A percentile compares a stretch with the other conserved stretches of the same genome.
Evolutionary conservation across 2,888 invertebrate genomes (phyloP).

Genomic region (Hydrotaea diabolus): DNA sequence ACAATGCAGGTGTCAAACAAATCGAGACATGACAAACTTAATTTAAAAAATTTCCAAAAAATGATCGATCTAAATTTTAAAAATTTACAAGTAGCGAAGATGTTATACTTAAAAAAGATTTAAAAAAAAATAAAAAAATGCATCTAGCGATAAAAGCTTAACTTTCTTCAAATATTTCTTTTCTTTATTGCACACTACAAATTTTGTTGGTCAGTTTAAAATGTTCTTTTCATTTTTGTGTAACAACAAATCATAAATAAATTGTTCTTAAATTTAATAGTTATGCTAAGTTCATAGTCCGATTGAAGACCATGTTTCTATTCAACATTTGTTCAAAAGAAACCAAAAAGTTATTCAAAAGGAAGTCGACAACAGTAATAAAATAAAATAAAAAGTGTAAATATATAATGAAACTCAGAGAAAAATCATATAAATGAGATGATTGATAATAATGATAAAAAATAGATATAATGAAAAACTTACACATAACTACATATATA

Average conservation of each 20-base stretch:
- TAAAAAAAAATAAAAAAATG: background rate
- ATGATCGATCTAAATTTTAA: too few species aligned
- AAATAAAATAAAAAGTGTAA: slow-evolving; percentile 30
- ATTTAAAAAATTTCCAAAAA: too few species aligned
- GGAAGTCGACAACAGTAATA: too few species aligned
- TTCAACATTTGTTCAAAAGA: too few species aligned
- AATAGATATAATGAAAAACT: slow-evolving; percentile 53
- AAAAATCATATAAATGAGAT: slow-evolving; percentile 52
- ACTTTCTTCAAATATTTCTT: background rate
- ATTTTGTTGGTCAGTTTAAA: slow-evolving; percentile 29
- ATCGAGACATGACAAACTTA: too few species aligned
- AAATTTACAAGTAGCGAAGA: too few species aligned
- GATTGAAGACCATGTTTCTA: too few species aligned
- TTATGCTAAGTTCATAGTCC: too few species aligned
- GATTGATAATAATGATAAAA: slow-evolving; percentile 44
- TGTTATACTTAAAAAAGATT: background rate
- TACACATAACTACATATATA: slow-evolving; percentile 47
- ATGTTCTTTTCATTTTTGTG: slow-evolving; percentile 5
- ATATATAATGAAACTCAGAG: slow-evolving; percentile 55
- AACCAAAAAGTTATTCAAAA: too few species aligned
- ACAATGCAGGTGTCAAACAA: too few species aligned
- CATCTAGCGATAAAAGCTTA: background rate
- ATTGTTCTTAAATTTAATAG: slow-evolving; percentile 56
- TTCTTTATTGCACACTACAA: slow-evolving; percentile 32
- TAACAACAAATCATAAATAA: slow-evolving; percentile 15